These are phyloP conservation scores for Glareola pratincola DNA, from an alignment of 2,113 vertebrate species.

Conservation along the genomic window DNA sequence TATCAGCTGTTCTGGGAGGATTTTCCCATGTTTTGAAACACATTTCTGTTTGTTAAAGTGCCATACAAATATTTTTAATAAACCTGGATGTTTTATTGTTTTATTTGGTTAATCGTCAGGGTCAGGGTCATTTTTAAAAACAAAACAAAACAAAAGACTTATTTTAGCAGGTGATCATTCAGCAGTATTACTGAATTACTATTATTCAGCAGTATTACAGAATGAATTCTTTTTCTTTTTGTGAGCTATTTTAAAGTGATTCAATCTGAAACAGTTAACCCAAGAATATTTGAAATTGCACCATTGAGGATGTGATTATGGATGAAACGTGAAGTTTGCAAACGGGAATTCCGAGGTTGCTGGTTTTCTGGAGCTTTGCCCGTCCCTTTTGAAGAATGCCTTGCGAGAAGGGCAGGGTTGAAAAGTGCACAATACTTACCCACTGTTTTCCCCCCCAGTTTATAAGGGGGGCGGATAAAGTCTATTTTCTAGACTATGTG, in stretches of 20 bases:
- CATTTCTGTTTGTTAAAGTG: neutral
- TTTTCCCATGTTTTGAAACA: neutral
- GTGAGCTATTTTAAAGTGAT: neutral
- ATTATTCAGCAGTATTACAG: neutral
- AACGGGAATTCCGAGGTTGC: neutral
- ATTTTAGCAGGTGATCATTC: neutral
- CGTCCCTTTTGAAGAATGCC: neutral
- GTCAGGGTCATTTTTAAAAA: neutral
- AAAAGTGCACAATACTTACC: neutral
- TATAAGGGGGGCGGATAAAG: neutral
- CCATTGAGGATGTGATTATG: neutral
- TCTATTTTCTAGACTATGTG: neutral
- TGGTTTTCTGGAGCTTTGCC: neutral
- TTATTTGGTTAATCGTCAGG: neutral
- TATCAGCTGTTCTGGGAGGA: neutral
- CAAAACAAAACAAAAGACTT: neutral
- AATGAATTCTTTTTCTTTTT: neutral
- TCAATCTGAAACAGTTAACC: neutral
- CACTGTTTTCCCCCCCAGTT: neutral
- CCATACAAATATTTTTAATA: neutral
- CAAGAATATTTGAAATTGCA: neutral
- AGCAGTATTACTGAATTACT: neutral
- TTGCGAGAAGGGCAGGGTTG: neutral
- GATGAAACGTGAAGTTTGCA: neutral
- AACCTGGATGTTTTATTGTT: neutral